Base-by-base conservation (phyloP, 1,140 invertebrate genomes). In the Pseudomyrmex concolor region DNA sequence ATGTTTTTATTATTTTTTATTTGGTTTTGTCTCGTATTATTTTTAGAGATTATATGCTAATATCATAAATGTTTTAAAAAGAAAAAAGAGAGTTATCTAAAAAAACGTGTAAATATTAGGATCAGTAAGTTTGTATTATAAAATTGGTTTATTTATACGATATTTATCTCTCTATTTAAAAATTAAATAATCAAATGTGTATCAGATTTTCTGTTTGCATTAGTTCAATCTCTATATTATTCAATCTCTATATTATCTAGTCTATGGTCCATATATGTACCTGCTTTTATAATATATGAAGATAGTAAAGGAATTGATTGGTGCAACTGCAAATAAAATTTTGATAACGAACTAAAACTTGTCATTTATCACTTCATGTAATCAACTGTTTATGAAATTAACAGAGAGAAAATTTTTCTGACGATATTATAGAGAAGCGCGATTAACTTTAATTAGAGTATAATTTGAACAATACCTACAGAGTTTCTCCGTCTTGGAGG, bases 401-500 rank as follows among this genome's bases (percentile, higher is more conserved):
- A 55, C 9, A 13, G 34, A 15, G 13, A 48, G 12, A 25, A 71
- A 59, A 71, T 71, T 60, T 80, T 80, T 71, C 13, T 15, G 51
- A 19, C 8, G 7, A 25, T 19, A 22, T 34, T 25, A 34, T 17
- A 71, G 5, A 34, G 34, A 34, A 34, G 43, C 22, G 12, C 10
- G 3, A 25, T 25, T 4, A 25, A 1, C 43, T 80, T 80, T 80
- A 80, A 80, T 80, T 80, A 71, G 10, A 59, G 71, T 12, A 34
- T 71, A 80, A 80, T 80, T 71, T 59, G 54, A 25, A 57, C 76
- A 70, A 78, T 66, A 48, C 19, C 54, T 80, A 59, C 43, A 78
- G 76, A n/a, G n/a, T n/a, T n/a, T 48, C 71, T 55, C 34, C 13
- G 54, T 60, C 66, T 80, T 50, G 54, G 51, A 57, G 64, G 48